These are phyloP conservation scores for Carcina quercana DNA, from an alignment of 2,888 invertebrate species.

Conservation along the genomic window DNA sequence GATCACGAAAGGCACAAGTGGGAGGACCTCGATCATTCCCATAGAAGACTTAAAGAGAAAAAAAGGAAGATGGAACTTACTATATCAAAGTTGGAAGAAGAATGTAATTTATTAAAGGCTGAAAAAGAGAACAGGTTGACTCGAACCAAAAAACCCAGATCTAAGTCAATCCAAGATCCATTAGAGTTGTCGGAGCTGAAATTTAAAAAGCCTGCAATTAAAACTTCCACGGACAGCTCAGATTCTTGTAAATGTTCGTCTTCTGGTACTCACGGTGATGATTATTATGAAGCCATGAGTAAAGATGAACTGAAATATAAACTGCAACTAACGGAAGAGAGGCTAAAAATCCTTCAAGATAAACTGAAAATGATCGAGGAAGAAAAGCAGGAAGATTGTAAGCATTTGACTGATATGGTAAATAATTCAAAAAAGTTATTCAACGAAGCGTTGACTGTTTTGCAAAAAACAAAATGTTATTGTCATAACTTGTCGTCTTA, in stretches of 20 bases:
- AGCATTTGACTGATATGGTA: conserved; percentile 70
- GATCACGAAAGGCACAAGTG: conserved; percentile 74
- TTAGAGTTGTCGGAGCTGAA: conserved; percentile 35
- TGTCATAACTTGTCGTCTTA: conserved; percentile 33
- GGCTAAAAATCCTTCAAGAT: conserved; percentile 77
- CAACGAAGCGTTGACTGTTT: conserved; percentile 63
- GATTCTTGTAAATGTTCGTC: conserved; percentile 41
- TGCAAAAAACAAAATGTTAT: conserved; percentile 57
- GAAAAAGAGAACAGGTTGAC: conserved; percentile 32
- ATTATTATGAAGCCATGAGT: conserved; percentile 40
- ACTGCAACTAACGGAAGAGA: conserved; percentile 78
- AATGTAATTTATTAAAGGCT: too few species aligned
- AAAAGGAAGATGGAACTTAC: conserved; percentile 49
- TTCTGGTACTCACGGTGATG: conserved; percentile 32
- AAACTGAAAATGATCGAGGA: conserved; percentile 76
- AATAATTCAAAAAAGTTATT: conserved; percentile 73
- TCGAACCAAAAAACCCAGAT: conserved; percentile 39
- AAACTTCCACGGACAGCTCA: conserved; percentile 30
- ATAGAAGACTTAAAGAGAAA: conserved; percentile 73
- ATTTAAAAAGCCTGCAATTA: conserved; percentile 31
- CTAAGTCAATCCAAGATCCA: too few species aligned
- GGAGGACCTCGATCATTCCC: conserved; percentile 70
- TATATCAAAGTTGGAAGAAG: conserved; percentile 35
- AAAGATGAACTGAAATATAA: conserved; percentile 58
- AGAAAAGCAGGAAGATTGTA: conserved; percentile 76